These are phyloP conservation scores for Megaceryle alcyon DNA, from an alignment of 2,797 vertebrate species.

Conservation along the genomic window DNA sequence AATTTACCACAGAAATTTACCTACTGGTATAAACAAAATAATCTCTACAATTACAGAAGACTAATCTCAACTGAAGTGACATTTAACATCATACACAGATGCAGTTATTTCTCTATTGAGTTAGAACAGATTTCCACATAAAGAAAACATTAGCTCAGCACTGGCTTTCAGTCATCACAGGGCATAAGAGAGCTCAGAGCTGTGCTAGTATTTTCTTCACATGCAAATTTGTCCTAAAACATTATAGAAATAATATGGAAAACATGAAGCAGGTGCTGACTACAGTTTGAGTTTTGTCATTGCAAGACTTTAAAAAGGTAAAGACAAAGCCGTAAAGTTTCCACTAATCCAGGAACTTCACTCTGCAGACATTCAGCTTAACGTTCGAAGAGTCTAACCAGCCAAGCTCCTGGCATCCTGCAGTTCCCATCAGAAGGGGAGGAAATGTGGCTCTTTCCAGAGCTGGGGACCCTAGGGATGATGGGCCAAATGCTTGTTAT, in stretches of 20 bases:
- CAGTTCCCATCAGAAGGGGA: neutral
- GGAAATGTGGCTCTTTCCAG: neutral
- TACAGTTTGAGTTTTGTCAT: neutral
- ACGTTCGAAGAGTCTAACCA: neutral
- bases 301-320: neutral
- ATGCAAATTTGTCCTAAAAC: conserved; percentile 29
- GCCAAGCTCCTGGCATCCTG: neutral
- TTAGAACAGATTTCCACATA: conserved; percentile 7
- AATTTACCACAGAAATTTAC: conserved; percentile 53
- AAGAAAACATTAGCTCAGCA: conserved; percentile 14
- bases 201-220: neutral
- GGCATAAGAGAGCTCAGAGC: neutral
- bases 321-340: neutral
- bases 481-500: neutral
- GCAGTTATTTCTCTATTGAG: conserved; percentile 32
- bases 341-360: neutral
- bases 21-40: conserved; percentile 41
- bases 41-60: conserved; percentile 61
- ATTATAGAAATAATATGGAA: conserved; percentile 46
- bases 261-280: conserved; percentile 28
- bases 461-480: neutral
- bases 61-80: conserved; percentile 44
- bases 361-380: neutral
- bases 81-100: conserved; percentile 2
- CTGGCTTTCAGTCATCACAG: neutral